Percentiles rank a stretch among this genome's conserved stretches.
phyloP scores from a whole-genome alignment of 2,113 vertebrate species.

The Stigmatopora nigra region DNA sequence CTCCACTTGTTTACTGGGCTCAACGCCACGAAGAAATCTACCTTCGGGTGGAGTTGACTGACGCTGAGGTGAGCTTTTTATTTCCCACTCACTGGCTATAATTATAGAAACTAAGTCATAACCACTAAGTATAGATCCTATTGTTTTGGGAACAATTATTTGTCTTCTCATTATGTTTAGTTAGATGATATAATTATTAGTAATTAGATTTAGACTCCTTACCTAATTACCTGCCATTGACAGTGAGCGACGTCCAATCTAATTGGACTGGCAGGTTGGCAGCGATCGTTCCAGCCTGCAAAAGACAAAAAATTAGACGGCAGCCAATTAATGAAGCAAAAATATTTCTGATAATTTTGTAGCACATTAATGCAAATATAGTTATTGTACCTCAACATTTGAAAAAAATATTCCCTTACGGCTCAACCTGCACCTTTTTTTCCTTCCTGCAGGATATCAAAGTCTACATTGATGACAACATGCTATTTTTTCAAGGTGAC shows the following conservation, averaged over 20 bases:
- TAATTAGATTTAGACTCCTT: background rate
- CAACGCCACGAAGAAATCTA: conserved; percentile 84
- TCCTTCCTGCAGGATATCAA: conserved; percentile 72
- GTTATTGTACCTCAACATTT: background rate
- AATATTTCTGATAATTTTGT: background rate
- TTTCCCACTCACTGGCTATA: background rate
- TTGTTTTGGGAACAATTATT: too few relatives aligned
- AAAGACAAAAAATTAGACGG: too few relatives aligned
- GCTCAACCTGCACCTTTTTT: background rate
- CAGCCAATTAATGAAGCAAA: background rate
- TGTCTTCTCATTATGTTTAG: too few relatives aligned
- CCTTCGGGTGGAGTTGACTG: conserved; percentile 88
- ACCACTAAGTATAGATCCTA: background rate
- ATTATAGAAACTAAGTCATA: background rate
- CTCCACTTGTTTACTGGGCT: conserved; percentile 90
- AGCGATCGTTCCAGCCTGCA: too few relatives aligned
- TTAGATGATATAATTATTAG: background rate
- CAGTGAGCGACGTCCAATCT: too few relatives aligned
- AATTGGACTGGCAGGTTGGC: too few relatives aligned
- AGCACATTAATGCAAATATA: background rate
- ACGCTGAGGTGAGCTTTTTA: conserved; percentile 78
- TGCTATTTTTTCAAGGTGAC: conserved; percentile 83
- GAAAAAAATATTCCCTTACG: background rate
- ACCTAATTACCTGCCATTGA: too few relatives aligned
- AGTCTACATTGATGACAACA: conserved; percentile 75